Percentiles rank a stretch among this genome's conserved stretches.
Conservation (phyloP, 2,113 vertebrate species). For the Motacilla tschutschensis region DNA sequence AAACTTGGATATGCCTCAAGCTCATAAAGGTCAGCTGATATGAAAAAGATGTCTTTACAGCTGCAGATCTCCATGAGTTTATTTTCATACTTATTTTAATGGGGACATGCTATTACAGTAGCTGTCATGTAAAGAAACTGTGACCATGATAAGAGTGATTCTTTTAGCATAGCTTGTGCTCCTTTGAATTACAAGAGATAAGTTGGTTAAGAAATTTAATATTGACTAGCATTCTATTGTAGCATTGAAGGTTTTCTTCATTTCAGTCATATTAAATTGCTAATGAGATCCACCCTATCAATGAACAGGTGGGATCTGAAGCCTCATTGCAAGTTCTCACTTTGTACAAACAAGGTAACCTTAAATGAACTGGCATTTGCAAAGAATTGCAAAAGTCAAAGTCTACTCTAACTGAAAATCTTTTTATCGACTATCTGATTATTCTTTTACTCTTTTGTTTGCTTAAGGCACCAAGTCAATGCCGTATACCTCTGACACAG, state of each 20-base stretch:
- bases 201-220: not conserved
- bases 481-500: not conserved
- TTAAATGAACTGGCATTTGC: constrained; percentile 34
- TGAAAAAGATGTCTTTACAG: not conserved
- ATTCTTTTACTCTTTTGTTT: constrained; percentile 56
- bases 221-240: not conserved
- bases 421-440: constrained; percentile 42
- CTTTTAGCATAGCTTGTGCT: not conserved
- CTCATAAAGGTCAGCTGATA: not conserved
- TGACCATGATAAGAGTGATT: not conserved
- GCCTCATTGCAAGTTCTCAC: not conserved
- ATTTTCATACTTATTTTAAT: not conserved
- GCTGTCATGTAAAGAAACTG: not conserved
- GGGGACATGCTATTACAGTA: not conserved
- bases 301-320: not conserved
- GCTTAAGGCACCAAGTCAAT: constrained; percentile 23
- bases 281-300: not conserved
- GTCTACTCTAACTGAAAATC: constrained; percentile 21
- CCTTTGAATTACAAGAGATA: not conserved
- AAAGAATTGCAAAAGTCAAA: constrained; percentile 35
- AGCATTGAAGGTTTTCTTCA: not conserved
- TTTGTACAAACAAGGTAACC: not conserved
- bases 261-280: not conserved
- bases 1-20: not conserved
- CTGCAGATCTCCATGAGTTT: not conserved